Evolutionary conservation across 2,797 vertebrate genomes (phyloP), one percentile per base, ranked within the genome.

Genomic region (Coreius guichenoti): DNA sequence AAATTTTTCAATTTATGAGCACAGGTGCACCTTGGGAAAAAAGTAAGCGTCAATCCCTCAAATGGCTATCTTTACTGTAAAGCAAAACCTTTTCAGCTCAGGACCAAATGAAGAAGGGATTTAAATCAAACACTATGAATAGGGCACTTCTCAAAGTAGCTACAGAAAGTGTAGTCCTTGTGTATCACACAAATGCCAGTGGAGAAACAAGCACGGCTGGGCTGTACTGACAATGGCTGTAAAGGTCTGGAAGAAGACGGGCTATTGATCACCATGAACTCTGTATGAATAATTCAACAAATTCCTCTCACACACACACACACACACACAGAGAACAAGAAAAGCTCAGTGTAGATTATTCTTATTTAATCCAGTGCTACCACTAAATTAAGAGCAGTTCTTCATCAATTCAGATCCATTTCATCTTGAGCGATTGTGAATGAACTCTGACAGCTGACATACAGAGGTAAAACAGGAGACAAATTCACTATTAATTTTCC

Each of bases 201-300:
- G 51, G 6, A 81, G 33, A 56, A 58, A 29, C 16, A 13, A 72
- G 13, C 23, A 21, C n/a, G 65, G 31, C 65, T 26, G 47, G 31
- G 79, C 21, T 81, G 45, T n/a, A 19, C 45, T 51, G 63, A 81
- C 65, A 81, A 69, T 2, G 29, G 21, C 31, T 81, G 21, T n/a
- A 81, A 72, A 72, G 47, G 80, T 58, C 67, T 81, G n/a, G 16
- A 72, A 58, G 51, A 82, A 39, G 39, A 82, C 36, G 3, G 31
- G 9, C n/a, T 73, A 82, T 82, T 61, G 51, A 82, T 73, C 68
- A 43, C 17, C 3, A 73, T 45, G 39, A 61, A 31, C 80, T 58
- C 51, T 9, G 19, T 43, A 81, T 70, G 49, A 81, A 81, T 81
- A 70, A 81, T 81, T 81, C 49, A 81, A 29, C 31, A 26, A 9